Evolutionary conservation across 92 coral and sea anemone genomes (phyloP), one percentile per base, ranked within the genome.

Genomic region (Actinostola sp.): DNA sequence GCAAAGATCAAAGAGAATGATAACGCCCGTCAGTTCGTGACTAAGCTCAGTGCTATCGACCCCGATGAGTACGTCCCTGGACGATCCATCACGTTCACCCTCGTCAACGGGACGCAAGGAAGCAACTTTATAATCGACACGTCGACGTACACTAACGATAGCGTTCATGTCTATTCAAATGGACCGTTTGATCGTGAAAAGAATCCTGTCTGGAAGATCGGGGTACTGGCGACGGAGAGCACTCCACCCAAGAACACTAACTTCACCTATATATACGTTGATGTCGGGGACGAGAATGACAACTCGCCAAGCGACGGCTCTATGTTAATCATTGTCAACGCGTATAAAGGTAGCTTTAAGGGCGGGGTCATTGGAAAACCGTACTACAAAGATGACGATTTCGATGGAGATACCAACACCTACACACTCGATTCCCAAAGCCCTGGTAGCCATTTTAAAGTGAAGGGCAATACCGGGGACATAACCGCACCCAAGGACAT

Each of bases 361-460:
- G 95, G 97, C 2, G 99, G 99, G 15, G 61, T 79, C 8, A 82
- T 95, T 21, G 99, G 94, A 0, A 88, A 77, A 64, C 2, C 78
- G 78, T 95, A 95, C 61, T 95, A 91, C 65, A 46, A 51, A 54
- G 99, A 95, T 45, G 45, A 52, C 8, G 99, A 95, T 79, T 89
- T 68, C 35, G 84, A 77, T 24, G 98, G 91, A 0, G 97, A 93
- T 52, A 66, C 42, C 3, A 91, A 88, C 55, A 85, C 82, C 51
- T 93, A 91, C 52, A 26, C 67, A 16, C 68, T 93, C 65, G 35
- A 49, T 4, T 12, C 69, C 29, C 89, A 79, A 50, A 31, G 28
- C 15, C 82, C 82, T 55, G 85, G 85, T 3, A 32, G 71, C 15
- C 82, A 76, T 70, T 93, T 93, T 64, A 63, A 62, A 43, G 67